A percentile compares a stretch with the other conserved stretches of the same genome.
Conservation (phyloP, 35 echinoderm and acorn worm genomes). For the Heliocidaris erythrogramma region DNA sequence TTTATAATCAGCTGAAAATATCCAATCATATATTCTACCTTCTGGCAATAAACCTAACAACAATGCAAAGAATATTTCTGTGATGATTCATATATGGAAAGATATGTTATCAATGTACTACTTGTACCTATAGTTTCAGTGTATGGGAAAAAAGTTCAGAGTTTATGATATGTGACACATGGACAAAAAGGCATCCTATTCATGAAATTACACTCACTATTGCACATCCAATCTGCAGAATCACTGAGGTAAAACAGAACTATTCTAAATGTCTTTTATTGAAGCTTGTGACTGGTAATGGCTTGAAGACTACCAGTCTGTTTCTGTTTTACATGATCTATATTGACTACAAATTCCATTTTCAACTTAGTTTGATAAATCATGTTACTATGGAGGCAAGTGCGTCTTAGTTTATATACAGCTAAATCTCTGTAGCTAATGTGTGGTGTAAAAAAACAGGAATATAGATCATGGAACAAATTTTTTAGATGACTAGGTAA, state of each 20-base stretch:
- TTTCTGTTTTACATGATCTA: neutral
- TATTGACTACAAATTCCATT: neutral
- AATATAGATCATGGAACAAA: neutral
- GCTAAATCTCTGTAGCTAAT: neutral
- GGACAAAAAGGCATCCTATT: neutral
- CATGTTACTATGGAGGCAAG: neutral
- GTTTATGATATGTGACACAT: neutral
- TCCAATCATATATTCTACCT: constrained; percentile 3
- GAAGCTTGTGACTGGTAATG: neutral
- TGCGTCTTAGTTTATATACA: neutral
- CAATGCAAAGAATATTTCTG: neutral
- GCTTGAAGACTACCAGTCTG: neutral
- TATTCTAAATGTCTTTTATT: neutral
- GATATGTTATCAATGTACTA: neutral
- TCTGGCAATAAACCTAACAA: neutral
- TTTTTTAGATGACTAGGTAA: neutral
- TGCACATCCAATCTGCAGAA: neutral
- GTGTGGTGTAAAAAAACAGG: neutral
- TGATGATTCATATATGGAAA: neutral
- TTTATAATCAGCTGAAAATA: constrained; percentile 12
- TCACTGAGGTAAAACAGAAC: neutral
- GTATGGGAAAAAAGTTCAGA: neutral
- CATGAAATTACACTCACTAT: neutral
- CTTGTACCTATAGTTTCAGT: neutral
- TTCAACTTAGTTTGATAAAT: neutral